These are phyloP conservation scores for Athalia circularis DNA, from an alignment of 2,888 invertebrate genomes.

Conservation along the genomic window DNA sequence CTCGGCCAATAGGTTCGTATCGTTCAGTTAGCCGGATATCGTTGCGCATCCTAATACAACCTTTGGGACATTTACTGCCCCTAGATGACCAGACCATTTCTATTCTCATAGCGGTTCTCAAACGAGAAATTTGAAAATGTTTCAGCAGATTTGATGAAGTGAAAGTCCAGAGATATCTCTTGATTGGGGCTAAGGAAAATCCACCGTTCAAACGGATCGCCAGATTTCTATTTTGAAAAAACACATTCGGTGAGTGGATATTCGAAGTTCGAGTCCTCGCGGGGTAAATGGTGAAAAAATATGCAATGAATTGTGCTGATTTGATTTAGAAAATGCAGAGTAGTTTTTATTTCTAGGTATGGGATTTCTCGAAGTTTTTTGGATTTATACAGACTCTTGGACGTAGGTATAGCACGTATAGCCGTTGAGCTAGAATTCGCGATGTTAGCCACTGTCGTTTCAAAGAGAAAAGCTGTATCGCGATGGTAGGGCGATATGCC, in stretches of 20 bases:
- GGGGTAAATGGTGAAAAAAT: too few species aligned
- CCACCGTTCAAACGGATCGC: too few species aligned
- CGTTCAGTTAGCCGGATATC: constrained; percentile 66
- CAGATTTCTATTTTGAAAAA: too few species aligned
- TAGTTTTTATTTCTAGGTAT: background rate
- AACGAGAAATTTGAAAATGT: constrained; percentile 27
- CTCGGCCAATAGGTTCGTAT: constrained; percentile 57
- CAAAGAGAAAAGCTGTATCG: constrained; percentile 59
- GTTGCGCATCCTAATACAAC: constrained; percentile 61
- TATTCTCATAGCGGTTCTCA: constrained; percentile 59
- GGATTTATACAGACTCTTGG: background rate
- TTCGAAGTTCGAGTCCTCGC: too few species aligned
- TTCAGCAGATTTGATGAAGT: background rate
- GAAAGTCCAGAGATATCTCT: background rate
- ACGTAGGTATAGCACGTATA: too few species aligned
- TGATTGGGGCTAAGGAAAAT: too few species aligned
- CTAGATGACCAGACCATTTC: constrained; percentile 48
- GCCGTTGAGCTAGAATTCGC: constrained; percentile 11
- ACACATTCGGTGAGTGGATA: too few species aligned
- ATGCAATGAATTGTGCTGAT: too few species aligned
- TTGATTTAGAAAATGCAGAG: background rate
- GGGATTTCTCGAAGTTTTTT: background rate
- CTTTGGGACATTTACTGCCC: constrained; percentile 57
- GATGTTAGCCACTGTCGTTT: constrained; percentile 52
- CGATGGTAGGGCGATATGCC: constrained; percentile 61